Percentiles rank a stretch among this genome's conserved stretches.
phyloP scores from a whole-genome alignment of 2,113 vertebrate species.

The Psittacus erithacus region DNA sequence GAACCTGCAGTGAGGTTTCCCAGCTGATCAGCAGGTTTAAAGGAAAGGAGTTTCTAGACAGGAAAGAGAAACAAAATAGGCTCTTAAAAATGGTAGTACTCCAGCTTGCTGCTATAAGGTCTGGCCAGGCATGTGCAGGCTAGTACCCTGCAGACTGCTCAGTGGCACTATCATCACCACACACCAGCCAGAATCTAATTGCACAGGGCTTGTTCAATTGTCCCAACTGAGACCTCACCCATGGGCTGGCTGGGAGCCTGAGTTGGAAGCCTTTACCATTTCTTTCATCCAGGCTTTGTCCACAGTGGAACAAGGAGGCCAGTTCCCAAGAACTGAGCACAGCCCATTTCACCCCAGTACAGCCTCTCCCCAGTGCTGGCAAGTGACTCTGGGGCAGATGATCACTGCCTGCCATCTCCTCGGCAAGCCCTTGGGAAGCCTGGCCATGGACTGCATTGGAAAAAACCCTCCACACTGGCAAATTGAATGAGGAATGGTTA shows the following conservation, averaged over 20 bases:
- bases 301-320: neutral
- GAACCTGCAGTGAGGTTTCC: neutral
- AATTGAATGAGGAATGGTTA: neutral
- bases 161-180: neutral
- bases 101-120: neutral
- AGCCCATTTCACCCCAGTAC: neutral
- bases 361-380: neutral
- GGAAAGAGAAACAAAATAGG: neutral
- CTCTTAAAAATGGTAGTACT: neutral
- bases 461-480: neutral
- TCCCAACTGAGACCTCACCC: neutral
- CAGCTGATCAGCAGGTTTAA: neutral
- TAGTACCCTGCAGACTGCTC: neutral
- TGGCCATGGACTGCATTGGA: neutral
- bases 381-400: neutral
- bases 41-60: neutral
- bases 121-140: neutral
- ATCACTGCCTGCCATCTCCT: neutral
- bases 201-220: neutral
- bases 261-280: neutral
- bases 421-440: neutral
- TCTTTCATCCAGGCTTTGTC: neutral
- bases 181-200: neutral
- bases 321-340: neutral
- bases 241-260: fast-evolving